Base-by-base conservation (phyloP, 2,797 vertebrate genomes). In the Poeciliopsis presidionis region DNA sequence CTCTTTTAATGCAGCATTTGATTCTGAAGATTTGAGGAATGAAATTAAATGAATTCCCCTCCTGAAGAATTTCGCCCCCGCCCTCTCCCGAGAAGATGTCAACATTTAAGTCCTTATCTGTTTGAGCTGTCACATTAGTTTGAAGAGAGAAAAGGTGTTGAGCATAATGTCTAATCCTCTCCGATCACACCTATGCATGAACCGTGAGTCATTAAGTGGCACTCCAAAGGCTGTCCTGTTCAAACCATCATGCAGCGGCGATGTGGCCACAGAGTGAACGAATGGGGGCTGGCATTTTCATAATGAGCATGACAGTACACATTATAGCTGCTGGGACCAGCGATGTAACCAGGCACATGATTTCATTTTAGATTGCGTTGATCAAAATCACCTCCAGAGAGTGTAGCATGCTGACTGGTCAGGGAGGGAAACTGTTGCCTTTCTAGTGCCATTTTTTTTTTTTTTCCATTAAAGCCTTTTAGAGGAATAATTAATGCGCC, bases 281-380 rank as follows among this genome's bases (percentile, higher is more conserved):
- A 89, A 93, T 92, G 30, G 87, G 89, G 89, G 80, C 86, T 91
- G 86, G 83, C 84, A 80, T 89, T 90, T 92, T 91, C 86, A 87
- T 85, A 88, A 92, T 89, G 86, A 89, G 81, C 84, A 76, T 90
- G 92, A 91, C 87, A 92, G 81, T 76, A 78, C 86, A 76, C 76
- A 89, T 92, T 91, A 90, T 30, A 85, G 74, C 78, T 76, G 78
- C 86, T 74, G 59, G 82, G 79, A 89, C 92, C 87, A 90, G 46
- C 8, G 33, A 74, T 73, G 73, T 74, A 83, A 80, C 74, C 65
- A 30, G 74, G 59, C 72, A 81, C 82, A 79, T 79, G 76, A 83
- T 91, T 88, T 87, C 80, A 90, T 85, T 88, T 86, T 67, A 81
- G 46, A 83, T 74, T 57, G 83, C 79, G 78, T 7, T 78, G 84